Conservation (phyloP, 2,113 vertebrate genomes). For the Chlorodrepanis virens region DNA sequence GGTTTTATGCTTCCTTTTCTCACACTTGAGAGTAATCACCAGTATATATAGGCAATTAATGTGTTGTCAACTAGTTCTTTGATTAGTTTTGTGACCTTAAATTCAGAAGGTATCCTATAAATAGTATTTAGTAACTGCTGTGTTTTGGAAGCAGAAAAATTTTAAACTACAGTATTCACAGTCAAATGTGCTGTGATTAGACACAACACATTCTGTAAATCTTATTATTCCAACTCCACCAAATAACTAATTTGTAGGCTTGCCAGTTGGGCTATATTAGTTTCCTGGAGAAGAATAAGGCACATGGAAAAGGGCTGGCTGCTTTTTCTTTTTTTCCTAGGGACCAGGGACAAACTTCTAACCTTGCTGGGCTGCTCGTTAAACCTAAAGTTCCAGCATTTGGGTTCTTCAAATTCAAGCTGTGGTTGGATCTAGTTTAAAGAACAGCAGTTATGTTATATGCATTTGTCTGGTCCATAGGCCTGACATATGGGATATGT, state of each 20-base stretch:
- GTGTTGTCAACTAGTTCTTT: background rate
- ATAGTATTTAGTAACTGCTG: background rate
- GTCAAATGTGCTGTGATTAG: background rate
- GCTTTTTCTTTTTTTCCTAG: background rate
- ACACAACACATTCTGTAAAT: background rate
- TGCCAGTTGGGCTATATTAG: background rate
- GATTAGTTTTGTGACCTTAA: background rate
- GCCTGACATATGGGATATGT: conserved; percentile 47
- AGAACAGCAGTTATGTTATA: background rate
- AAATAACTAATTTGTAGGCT: background rate
- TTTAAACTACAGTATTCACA: background rate
- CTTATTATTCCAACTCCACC: background rate
- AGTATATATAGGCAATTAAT: background rate
- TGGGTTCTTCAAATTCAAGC: conserved; percentile 12
- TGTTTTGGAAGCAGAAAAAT: background rate
- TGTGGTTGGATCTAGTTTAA: conserved; percentile 28
- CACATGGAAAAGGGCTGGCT: conserved; percentile 2
- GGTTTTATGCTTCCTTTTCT: background rate
- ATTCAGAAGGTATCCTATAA: background rate
- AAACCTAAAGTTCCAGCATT: conserved; percentile 12
- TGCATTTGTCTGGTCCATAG: conserved; percentile 11
- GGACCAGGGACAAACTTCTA: background rate
- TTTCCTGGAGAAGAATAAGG: conserved; percentile 3
- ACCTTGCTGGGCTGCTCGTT: background rate
- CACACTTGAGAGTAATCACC: background rate